A percentile compares a stretch with the other conserved stretches of the same genome.
Evolutionary conservation across 35 echinoderm and acorn worm species (phyloP).

Genomic region (Lytechinus pictus): DNA sequence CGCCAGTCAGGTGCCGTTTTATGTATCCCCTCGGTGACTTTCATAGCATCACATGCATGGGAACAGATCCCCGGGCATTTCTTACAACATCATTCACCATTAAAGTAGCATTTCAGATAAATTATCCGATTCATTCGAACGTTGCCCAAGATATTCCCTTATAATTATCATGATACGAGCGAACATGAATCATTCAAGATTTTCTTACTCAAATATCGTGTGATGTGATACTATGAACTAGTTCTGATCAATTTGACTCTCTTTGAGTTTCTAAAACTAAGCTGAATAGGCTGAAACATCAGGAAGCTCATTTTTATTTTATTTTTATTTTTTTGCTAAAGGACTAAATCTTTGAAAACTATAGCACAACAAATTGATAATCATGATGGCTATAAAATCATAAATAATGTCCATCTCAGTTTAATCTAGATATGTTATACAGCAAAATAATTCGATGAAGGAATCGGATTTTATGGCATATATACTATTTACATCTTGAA

Average conservation of each 20-base stretch:
- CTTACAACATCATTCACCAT: not conserved
- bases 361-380: too few species aligned
- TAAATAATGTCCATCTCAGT: too few species aligned
- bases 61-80: constrained; percentile 23
- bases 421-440: too few species aligned
- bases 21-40: constrained; percentile 37
- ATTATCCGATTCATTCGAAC: not conserved
- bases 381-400: too few species aligned
- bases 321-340: too few species aligned
- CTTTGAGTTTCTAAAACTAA: too few species aligned
- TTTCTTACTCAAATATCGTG: not conserved
- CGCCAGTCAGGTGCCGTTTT: constrained; percentile 48
- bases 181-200: not conserved
- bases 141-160: not conserved
- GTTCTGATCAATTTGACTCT: not conserved
- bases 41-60: constrained; percentile 30
- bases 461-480: too few species aligned
- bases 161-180: not conserved
- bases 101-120: constrained; percentile 6
- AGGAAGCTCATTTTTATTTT: too few species aligned
- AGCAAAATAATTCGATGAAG: too few species aligned
- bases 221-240: constrained; percentile 5
- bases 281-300: too few species aligned
- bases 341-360: too few species aligned
- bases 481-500: too few species aligned